These are phyloP conservation scores for Busseola fusca DNA, from an alignment of 2,888 invertebrate species.

Conservation along the genomic window DNA sequence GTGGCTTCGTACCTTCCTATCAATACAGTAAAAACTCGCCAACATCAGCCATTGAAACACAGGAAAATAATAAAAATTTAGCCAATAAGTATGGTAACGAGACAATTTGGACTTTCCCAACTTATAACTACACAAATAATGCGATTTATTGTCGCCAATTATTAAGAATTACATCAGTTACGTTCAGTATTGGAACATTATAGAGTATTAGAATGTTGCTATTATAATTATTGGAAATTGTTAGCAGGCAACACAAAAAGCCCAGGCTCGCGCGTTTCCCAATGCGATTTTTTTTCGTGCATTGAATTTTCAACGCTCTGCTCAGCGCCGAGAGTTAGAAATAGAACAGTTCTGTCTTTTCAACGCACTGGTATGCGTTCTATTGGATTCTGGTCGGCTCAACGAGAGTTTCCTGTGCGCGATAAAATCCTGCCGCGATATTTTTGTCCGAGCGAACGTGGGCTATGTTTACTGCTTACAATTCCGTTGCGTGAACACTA, in stretches of 20 bases:
- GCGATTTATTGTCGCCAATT: slow-evolving; percentile 69
- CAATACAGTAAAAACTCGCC: slow-evolving; percentile 9
- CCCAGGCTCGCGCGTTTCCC: background rate
- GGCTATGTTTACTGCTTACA: slow-evolving; percentile 24
- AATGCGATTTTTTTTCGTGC: background rate
- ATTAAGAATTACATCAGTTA: slow-evolving; percentile 52
- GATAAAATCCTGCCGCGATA: background rate
- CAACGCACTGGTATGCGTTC: background rate
- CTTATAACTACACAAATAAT: slow-evolving; percentile 60
- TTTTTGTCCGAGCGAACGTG: background rate
- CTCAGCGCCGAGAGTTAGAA: too few species aligned
- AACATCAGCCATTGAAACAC: slow-evolving; percentile 47
- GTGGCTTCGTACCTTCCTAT: slow-evolving; percentile 16
- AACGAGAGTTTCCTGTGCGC: background rate
- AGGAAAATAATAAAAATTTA: slow-evolving; percentile 44
- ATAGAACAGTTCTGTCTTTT: background rate
- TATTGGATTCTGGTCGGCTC: background rate
- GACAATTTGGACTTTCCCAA: slow-evolving; percentile 64
- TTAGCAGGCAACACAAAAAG: slow-evolving; percentile 32
- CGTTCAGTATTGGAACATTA: slow-evolving; percentile 51
- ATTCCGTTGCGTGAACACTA: slow-evolving; percentile 50
- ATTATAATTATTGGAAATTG: slow-evolving; percentile 32
- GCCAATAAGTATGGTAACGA: slow-evolving; percentile 67
- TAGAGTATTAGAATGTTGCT: slow-evolving; percentile 54
- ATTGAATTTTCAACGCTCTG: background rate